Evolutionary conservation across 2,888 invertebrate species (phyloP), one percentile per base, ranked within the genome.

Genomic region (Digitonthophagus gazella): DNA sequence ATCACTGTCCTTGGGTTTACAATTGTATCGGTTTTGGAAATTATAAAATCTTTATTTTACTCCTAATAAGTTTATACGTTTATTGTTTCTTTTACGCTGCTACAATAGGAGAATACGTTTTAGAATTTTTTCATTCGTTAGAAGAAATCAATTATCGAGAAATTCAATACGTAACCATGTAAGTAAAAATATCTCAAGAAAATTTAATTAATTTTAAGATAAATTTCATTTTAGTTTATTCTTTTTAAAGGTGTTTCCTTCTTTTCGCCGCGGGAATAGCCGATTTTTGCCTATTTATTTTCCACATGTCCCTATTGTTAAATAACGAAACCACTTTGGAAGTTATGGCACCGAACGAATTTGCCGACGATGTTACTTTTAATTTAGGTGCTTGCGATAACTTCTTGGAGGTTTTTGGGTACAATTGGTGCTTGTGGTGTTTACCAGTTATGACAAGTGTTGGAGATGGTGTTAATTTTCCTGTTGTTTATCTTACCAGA

Each of bases 1-100:
- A 80, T 69, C 80, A 80, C 65, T 80, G 80, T 66, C 78, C 78
- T 4, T 80, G 79, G 79, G 66, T 79, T 11, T 74, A 75, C 56
- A 80, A 78, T 65, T 80, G 80, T 66, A 72, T 80, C 14, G 77
- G 78, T 19, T 76, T 74, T 69, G 69, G 71, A 14, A 80, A 79
- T 66, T 76, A 78, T 61, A 80, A 80, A 71, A 72, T 71, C 11
- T 80, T 79, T 67, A 61, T 79, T 20, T 66, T 80, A 14, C 70
- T 73, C 15, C 64, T 78, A 6, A 69, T 78, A 57, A 78, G 79
- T 67, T 61, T 64, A 0, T 20, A 56, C 2, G 22, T 71, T n/a
- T 71, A 69, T 67, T 71, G 71, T 19, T 15, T 65, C 5, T 71
- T 54, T 63, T 68, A 69, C 57, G 20, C 15, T 0, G 57, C 28